Conservation (phyloP, 2,888 invertebrate species). For the Hydroisotoma schaefferi region DNA sequence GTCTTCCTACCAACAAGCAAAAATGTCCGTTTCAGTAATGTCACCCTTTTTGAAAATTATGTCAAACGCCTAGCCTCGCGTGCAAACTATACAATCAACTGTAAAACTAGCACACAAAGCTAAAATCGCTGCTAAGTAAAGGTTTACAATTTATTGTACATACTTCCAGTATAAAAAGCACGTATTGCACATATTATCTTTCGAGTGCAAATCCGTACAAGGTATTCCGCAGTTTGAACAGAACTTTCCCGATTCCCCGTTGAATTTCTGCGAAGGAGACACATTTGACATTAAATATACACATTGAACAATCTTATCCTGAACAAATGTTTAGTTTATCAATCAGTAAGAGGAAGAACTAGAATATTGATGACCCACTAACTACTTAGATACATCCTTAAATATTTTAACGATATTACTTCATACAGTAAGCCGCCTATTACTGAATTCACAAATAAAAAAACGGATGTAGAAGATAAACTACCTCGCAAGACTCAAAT, state of each 20-base stretch:
- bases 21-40: slow-evolving; percentile 9
- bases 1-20: slow-evolving; percentile 63
- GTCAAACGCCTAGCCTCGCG: neutral
- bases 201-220: slow-evolving; percentile 69
- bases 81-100: slow-evolving; percentile 17
- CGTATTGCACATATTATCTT: slow-evolving; percentile 75
- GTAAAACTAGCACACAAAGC: slow-evolving; percentile 56
- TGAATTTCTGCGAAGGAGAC: slow-evolving; percentile 50
- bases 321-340: too few relatives aligned
- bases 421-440: too few relatives aligned
- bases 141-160: slow-evolving; percentile 50
- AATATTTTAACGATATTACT: too few relatives aligned
- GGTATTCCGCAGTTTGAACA: slow-evolving; percentile 69
- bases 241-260: slow-evolving; percentile 51
- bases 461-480: too few relatives aligned
- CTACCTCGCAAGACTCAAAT: too few relatives aligned
- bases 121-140: slow-evolving; percentile 50
- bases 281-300: slow-evolving; percentile 10
- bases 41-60: neutral
- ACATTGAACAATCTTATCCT: slow-evolving; percentile 19
- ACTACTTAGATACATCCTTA: too few relatives aligned
- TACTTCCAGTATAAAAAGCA: slow-evolving; percentile 85
- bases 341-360: too few relatives aligned
- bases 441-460: too few relatives aligned
- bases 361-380: too few relatives aligned